Conservation (phyloP, 2,797 vertebrate genomes). For the Diplodus sargus region DNA sequence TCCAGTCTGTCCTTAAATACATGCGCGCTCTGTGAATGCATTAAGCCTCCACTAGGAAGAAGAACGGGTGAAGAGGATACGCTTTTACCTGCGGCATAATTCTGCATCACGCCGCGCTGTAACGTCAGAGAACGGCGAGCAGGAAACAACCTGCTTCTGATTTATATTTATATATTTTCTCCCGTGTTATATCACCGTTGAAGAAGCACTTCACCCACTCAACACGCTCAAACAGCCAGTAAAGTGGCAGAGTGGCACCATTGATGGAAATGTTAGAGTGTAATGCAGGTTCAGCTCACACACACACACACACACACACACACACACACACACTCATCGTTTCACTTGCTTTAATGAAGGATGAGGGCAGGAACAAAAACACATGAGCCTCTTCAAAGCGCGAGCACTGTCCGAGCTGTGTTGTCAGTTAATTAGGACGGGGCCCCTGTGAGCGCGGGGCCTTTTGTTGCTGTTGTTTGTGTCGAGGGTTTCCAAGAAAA, state of each 20-base stretch:
- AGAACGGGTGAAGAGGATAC: constrained; percentile 32
- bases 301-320: not conserved
- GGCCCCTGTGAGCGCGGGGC: constrained; percentile 23
- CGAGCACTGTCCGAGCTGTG: constrained; percentile 21
- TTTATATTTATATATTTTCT: not conserved
- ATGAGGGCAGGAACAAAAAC: constrained; percentile 39
- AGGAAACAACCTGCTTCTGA: constrained; percentile 21
- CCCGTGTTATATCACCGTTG: constrained; percentile 25
- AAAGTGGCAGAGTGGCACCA: constrained; percentile 46
- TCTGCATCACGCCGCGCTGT: constrained; percentile 4
- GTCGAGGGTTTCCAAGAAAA: constrained; percentile 38
- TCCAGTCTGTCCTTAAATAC: constrained; percentile 12
- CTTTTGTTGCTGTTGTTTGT: constrained; percentile 51
- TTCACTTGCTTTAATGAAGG: constrained; percentile 14
- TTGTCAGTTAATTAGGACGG: constrained; percentile 41
- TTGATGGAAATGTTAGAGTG: constrained; percentile 58
- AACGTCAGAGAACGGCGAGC: constrained; percentile 19
- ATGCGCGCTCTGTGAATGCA: constrained; percentile 12
- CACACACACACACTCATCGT: not conserved
- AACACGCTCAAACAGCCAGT: constrained; percentile 3
- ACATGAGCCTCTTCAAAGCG: constrained; percentile 29
- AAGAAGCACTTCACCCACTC: constrained; percentile 50
- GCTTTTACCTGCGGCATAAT: constrained; percentile 38
- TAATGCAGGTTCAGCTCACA: constrained; percentile 9
- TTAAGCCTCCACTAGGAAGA: constrained; percentile 26